Evolutionary conservation across 1,140 invertebrate genomes (phyloP).

Genomic region (Armadillidium nasatum): DNA sequence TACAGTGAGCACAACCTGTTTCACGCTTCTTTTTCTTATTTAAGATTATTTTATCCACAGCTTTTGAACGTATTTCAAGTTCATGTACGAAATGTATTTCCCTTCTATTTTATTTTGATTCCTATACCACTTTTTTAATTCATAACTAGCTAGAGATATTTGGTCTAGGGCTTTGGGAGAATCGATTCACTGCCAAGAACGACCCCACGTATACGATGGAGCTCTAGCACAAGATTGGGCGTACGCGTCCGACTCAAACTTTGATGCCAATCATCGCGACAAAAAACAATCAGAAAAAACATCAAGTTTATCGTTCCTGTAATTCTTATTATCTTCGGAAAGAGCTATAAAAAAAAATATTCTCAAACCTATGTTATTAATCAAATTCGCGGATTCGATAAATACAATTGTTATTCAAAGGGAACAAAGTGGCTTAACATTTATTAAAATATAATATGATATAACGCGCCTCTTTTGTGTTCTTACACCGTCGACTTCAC

Average conservation of each 20-base stretch:
- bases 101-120: slow-evolving; percentile 3
- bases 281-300: slow-evolving; percentile 1
- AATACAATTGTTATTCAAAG: background rate
- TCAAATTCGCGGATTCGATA: background rate
- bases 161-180: slow-evolving; percentile 1
- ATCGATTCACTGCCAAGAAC: slow-evolving; percentile 7
- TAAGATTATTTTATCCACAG: too few relatives aligned
- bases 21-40: too few relatives aligned
- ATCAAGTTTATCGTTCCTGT: slow-evolving; percentile 1
- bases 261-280: slow-evolving; percentile 11
- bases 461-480: slow-evolving; percentile 9
- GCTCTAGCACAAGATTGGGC: background rate
- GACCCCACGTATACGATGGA: slow-evolving; percentile 7
- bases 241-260: background rate
- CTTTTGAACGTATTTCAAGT: too few relatives aligned
- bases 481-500: slow-evolving; percentile 8
- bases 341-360: background rate
- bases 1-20: too few relatives aligned
- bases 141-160: background rate
- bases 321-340: background rate
- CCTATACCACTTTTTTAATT: background rate
- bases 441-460: slow-evolving; percentile 3
- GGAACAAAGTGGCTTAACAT: background rate
- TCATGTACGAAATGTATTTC: too few relatives aligned
- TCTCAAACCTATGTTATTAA: background rate